Conservation (phyloP, 1,140 invertebrate species). For the Ridgeia piscesae region DNA sequence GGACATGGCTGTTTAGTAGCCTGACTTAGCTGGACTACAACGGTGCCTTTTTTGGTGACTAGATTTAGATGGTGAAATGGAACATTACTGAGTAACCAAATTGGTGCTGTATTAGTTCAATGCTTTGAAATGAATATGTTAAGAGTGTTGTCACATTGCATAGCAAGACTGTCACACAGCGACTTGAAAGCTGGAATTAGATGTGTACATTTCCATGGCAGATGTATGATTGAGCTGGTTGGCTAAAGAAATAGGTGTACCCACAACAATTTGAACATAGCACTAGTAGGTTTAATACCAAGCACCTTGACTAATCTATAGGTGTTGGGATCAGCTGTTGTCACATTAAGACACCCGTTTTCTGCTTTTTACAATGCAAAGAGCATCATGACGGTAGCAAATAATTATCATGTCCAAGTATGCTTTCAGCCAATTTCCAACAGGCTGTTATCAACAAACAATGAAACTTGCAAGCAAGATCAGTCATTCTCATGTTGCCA, state of each 20-base stretch:
- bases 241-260: background rate
- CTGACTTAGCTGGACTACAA: background rate
- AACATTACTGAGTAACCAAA: background rate
- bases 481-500: background rate
- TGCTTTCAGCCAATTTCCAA: background rate
- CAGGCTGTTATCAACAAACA: background rate
- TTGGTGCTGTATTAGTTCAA: background rate
- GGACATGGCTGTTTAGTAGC: background rate
- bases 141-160: background rate
- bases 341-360: background rate
- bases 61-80: background rate
- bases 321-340: background rate
- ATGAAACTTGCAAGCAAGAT: background rate
- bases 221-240: background rate
- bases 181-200: background rate
- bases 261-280: background rate
- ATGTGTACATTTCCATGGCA: background rate
- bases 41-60: background rate
- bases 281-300: background rate
- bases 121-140: background rate
- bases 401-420: background rate
- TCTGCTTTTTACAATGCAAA: background rate
- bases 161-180: background rate
- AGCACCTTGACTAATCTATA: background rate
- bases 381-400: background rate